Evolutionary conservation across 2,888 invertebrate genomes (phyloP).

Genomic region (Poecilobothrus nobilitatus): DNA sequence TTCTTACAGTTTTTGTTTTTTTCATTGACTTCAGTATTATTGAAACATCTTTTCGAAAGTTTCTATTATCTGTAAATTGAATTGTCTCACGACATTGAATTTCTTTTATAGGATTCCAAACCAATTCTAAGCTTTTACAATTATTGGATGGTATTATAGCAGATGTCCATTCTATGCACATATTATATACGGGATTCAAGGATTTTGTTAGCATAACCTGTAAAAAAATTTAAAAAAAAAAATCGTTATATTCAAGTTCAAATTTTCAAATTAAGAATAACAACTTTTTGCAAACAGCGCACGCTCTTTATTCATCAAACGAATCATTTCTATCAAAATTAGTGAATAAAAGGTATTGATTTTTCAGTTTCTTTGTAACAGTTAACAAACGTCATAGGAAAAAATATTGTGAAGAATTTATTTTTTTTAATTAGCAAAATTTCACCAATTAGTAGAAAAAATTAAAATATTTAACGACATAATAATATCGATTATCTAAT

Average conservation of each 20-base stretch:
- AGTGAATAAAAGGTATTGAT: too few species aligned
- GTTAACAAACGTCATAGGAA: too few species aligned
- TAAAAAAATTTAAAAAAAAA: constrained; percentile 22
- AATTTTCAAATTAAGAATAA: constrained; percentile 2
- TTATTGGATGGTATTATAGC: constrained; percentile 49
- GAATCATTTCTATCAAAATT: not conserved
- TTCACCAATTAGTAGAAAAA: too few species aligned
- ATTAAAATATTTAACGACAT: too few species aligned
- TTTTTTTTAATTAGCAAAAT: too few species aligned
- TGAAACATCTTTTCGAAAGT: constrained; percentile 58
- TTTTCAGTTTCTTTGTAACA: too few species aligned
- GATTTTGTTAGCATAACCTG: constrained; percentile 47
- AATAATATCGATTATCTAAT: too few species aligned
- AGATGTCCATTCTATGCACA: constrained; percentile 51
- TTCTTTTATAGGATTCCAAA: constrained; percentile 55
- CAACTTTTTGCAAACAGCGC: not conserved
- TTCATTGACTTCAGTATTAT: constrained; percentile 53
- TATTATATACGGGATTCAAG: constrained; percentile 51
- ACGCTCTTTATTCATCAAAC: not conserved
- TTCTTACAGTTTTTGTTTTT: constrained; percentile 27
- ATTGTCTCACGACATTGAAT: constrained; percentile 55
- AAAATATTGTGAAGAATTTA: too few species aligned
- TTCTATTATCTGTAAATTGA: constrained; percentile 54
- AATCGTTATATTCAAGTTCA: constrained; percentile 15
- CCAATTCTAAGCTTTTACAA: constrained; percentile 50